These are phyloP conservation scores for Euplexia lucipara DNA, from an alignment of 2,888 invertebrate species.

Conservation along the genomic window DNA sequence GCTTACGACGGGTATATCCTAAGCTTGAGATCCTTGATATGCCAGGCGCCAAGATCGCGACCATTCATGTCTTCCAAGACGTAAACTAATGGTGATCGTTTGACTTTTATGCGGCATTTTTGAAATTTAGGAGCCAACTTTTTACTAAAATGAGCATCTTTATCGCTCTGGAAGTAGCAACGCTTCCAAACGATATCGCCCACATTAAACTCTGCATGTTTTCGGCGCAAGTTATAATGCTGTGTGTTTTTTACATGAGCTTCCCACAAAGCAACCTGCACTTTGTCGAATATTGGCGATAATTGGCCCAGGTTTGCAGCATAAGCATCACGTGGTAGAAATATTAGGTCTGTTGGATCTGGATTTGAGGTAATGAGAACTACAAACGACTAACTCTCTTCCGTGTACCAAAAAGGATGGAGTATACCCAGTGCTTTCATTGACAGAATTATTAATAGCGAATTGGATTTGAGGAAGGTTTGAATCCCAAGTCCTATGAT, in stretches of 20 bases:
- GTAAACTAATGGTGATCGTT: not conserved
- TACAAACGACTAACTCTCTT: not conserved
- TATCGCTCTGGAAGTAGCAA: not conserved
- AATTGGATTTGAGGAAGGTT: not conserved
- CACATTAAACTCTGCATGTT: not conserved
- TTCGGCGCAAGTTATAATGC: not conserved
- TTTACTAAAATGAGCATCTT: not conserved
- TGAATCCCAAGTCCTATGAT: not conserved
- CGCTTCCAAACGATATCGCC: not conserved
- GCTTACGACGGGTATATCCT: too few species aligned
- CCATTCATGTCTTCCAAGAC: not conserved
- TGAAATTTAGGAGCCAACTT: not conserved
- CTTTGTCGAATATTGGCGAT: not conserved
- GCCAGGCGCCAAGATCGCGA: too few species aligned
- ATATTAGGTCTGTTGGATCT: not conserved
- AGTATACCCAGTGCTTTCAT: not conserved
- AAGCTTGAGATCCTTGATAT: too few species aligned
- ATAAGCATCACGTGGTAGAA: not conserved
- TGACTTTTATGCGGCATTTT: not conserved
- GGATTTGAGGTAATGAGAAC: not conserved
- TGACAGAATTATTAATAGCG: not conserved
- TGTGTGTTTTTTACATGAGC: not conserved
- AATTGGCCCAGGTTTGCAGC: not conserved
- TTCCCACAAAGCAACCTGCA: not conserved
- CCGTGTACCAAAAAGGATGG: not conserved